Percentiles rank a stretch among this genome's conserved stretches.
Evolutionary conservation across 1,140 invertebrate species (phyloP).

Genomic region (Bilobella aurantiaca): DNA sequence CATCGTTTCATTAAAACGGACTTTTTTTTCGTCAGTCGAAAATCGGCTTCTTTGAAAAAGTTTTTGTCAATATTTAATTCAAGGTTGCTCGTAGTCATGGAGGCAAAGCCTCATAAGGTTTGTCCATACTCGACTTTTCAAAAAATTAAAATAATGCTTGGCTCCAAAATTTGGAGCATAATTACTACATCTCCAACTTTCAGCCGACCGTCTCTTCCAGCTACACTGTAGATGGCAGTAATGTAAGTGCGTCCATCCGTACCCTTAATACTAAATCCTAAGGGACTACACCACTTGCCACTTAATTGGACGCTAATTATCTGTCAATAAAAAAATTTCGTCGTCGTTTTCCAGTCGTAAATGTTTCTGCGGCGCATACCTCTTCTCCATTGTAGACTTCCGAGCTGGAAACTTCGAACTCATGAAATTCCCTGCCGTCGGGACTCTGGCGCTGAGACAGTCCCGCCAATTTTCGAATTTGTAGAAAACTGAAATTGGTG

Average conservation of each 20-base stretch:
- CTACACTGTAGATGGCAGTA: constrained; percentile 72
- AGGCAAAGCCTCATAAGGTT: too few relatives aligned
- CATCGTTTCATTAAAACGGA: too few relatives aligned
- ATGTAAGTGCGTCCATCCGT: constrained; percentile 55
- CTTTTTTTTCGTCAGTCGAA: too few relatives aligned
- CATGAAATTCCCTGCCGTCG: constrained; percentile 29
- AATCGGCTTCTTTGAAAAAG: too few relatives aligned
- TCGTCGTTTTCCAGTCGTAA: not conserved
- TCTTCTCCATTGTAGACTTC: constrained; percentile 28
- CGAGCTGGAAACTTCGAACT: constrained; percentile 22
- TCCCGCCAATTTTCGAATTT: not conserved
- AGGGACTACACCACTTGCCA: constrained; percentile 40
- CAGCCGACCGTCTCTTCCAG: constrained; percentile 67
- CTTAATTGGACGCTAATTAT: constrained; percentile 68
- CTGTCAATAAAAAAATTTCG: constrained; percentile 40
- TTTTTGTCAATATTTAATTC: too few relatives aligned
- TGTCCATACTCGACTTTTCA: too few relatives aligned
- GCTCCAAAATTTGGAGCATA: too few relatives aligned
- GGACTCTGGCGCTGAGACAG: constrained; percentile 27
- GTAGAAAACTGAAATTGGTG: not conserved
- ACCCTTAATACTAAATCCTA: constrained; percentile 58
- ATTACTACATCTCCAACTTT: constrained; percentile 66
- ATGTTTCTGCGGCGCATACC: too few relatives aligned
- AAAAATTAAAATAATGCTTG: too few relatives aligned
- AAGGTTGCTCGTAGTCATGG: too few relatives aligned